Evolutionary conservation across 2,888 invertebrate genomes (phyloP).

Genomic region (Beris chalybata): DNA sequence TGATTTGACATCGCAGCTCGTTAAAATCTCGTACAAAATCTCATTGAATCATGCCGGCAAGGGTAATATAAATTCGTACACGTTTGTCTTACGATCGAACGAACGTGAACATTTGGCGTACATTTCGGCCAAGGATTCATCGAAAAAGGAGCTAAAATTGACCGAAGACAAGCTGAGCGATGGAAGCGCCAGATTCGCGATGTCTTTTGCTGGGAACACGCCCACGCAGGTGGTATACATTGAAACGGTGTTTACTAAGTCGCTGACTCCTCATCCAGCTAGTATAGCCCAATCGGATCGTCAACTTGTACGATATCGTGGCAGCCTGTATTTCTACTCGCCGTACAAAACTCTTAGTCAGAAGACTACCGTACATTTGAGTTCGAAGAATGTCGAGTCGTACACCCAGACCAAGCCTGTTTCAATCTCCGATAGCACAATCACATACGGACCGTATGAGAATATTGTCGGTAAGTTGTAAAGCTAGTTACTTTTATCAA

Average conservation of each 20-base stretch:
- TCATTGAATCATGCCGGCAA: conserved; percentile 83
- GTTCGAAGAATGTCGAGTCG: conserved; percentile 78
- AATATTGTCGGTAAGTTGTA: conserved; percentile 62
- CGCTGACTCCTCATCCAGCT: conserved; percentile 80
- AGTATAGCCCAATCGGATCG: conserved; percentile 91
- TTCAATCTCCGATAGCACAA: conserved; percentile 73
- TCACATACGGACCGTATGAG: conserved; percentile 88
- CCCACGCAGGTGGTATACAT: conserved; percentile 56
- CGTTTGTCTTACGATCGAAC: conserved; percentile 65
- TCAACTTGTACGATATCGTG: conserved; percentile 86
- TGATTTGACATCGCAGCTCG: conserved; percentile 86
- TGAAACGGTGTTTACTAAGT: conserved; percentile 76
- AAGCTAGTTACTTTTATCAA: no score
- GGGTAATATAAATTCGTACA: conserved; percentile 68
- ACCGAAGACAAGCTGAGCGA: conserved; percentile 59
- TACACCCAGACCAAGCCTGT: conserved; percentile 83
- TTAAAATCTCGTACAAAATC: conserved; percentile 78
- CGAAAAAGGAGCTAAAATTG: conserved; percentile 62
- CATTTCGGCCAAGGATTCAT: conserved; percentile 69
- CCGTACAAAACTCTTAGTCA: conserved; percentile 82
- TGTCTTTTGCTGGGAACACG: conserved; percentile 56
- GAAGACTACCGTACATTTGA: conserved; percentile 76
- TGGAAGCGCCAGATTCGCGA: conserved; percentile 57
- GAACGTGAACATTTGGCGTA: conserved; percentile 70
- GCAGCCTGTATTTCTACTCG: conserved; percentile 80